Base-by-base conservation (phyloP, 2,888 invertebrate genomes). In the Pseudococcus viburni region DNA sequence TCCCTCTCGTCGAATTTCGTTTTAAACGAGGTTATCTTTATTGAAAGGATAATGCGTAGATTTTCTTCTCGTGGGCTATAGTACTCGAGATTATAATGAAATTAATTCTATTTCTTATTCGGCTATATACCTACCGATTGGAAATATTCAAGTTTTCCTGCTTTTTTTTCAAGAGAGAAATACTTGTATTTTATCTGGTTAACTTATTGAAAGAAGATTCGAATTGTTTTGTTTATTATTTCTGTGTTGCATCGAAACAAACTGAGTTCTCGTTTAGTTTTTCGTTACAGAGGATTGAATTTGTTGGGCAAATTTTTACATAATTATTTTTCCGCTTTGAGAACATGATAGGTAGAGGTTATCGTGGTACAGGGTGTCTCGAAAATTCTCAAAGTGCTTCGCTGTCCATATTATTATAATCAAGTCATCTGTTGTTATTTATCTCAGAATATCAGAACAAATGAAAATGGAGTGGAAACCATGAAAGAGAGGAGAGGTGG, bases 31-130 rank as follows among this genome's bases (percentile, higher is more conserved):
- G 7, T 7, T n/a, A 59, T 64, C 0, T 19, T 64, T 64, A 12
- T 64, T 22, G 11, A 11, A 64, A 19, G 64, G 19, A 64, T 64
- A 22, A 64, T 22, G 42, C 42, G 0, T 42, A 22, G 22, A 22
- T 22, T 64, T 64, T 64, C 7, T 64, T 11, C 4, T 2, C 42
- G 42, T 7, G 6, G 39, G n/a, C 1, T 17, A 6, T 59, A 59
- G 9, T 8, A 15, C n/a, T 59, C 59, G 1, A 64, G 22, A 64
- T 19, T 19, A 64, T 64, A 64, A 64, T 64, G 64, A 22, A 64
- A 64, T 64, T 64, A 64, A 64, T 64, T 64, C 22, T 8, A 64
- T 9, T 64, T 64, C 15, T 64, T 22, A 64, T 64, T 64, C 64
- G 22, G 22, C 39, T 39, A 33, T 33, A 33, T 33, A 42, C 42